These are phyloP conservation scores for Alaudala cheleensis DNA, from an alignment of 2,113 vertebrate species.

Conservation along the genomic window DNA sequence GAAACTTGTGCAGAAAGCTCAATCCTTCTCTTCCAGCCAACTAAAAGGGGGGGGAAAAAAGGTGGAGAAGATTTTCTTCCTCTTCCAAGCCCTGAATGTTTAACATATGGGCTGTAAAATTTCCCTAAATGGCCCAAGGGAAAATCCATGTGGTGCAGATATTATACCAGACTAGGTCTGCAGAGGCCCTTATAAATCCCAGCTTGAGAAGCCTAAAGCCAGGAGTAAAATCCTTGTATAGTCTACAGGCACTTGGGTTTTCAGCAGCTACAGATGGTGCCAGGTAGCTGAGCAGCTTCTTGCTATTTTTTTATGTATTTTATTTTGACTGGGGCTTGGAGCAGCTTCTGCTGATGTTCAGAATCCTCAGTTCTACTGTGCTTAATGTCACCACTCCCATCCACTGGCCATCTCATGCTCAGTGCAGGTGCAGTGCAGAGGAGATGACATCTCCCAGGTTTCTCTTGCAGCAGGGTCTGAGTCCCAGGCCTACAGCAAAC, in stretches of 20 bases:
- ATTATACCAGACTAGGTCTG: not conserved
- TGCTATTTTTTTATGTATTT: not conserved
- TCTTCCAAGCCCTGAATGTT: slow-evolving; percentile 1
- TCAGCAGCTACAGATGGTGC: not conserved
- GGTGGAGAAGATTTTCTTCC: not conserved
- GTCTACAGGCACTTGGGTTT: not conserved
- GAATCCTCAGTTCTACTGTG: not conserved
- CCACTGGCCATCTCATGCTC: not conserved
- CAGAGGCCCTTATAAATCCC: not conserved
- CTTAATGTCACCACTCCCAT: not conserved
- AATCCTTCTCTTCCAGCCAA: not conserved
- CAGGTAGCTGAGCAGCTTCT: slow-evolving; percentile 2
- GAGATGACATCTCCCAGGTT: not conserved
- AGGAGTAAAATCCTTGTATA: not conserved
- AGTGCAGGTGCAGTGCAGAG: not conserved
- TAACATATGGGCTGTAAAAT: slow-evolving; percentile 44
- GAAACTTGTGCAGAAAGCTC: not conserved
- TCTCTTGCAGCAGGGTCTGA: not conserved
- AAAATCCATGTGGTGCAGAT: not conserved
- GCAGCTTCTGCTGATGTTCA: not conserved
- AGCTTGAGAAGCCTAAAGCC: not conserved
- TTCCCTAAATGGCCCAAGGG: not conserved
- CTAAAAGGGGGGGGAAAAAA: not conserved
- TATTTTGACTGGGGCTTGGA: not conserved
- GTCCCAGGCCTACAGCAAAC: not conserved